Conservation (phyloP, 2,113 vertebrate genomes). For the Pipra filicauda region DNA sequence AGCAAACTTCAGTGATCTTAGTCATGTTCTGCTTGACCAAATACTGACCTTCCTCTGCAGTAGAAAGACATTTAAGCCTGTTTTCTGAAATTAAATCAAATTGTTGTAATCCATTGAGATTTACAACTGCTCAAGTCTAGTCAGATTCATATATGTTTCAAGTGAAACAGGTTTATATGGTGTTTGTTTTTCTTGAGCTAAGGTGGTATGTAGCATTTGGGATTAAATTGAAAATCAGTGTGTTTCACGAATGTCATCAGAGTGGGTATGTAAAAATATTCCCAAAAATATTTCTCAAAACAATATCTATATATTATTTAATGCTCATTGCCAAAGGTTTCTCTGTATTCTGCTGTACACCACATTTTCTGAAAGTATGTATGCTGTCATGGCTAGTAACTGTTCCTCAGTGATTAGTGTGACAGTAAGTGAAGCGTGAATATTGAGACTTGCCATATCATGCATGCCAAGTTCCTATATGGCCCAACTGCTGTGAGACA, state of each 20-base stretch:
- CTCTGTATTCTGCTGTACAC: neutral
- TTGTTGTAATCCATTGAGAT: constrained; percentile 54
- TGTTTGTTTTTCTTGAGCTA: constrained; percentile 20
- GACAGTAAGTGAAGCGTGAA: neutral
- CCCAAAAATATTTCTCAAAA: neutral
- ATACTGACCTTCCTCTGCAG: constrained; percentile 61
- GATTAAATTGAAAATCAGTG: neutral
- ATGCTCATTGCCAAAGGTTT: neutral
- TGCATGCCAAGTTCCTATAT: constrained; percentile 21
- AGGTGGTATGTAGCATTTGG: neutral
- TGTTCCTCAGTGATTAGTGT: constrained; percentile 17
- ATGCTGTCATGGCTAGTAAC: neutral
- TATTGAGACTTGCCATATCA: constrained; percentile 3
- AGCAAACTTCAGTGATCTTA: constrained; percentile 47
- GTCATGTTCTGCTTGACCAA: constrained; percentile 66
- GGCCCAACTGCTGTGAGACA: constrained; percentile 49
- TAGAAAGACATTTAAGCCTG: constrained; percentile 49
- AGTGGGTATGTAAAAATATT: neutral
- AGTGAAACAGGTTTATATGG: neutral
- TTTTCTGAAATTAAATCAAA: constrained; percentile 67
- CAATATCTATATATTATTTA: neutral
- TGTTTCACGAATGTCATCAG: neutral
- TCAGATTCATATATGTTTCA: constrained; percentile 34
- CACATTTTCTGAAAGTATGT: neutral
- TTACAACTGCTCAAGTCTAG: constrained; percentile 41